Evolutionary conservation across 2,888 invertebrate species (phyloP).

Genomic region (Dryobota labecula): DNA sequence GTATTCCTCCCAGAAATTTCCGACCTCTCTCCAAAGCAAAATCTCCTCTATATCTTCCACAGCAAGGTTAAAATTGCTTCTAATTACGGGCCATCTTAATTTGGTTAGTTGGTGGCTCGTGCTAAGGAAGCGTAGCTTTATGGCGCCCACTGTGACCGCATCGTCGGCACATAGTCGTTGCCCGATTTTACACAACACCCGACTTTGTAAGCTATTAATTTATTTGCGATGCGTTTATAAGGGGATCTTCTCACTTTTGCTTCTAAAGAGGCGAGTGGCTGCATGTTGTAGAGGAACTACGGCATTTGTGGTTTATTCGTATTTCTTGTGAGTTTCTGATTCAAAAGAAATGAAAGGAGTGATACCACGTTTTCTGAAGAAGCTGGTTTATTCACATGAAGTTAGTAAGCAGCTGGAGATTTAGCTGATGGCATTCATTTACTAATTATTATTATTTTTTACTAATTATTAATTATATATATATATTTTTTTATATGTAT

Average conservation of each 20-base stretch:
- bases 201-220: constrained; percentile 64
- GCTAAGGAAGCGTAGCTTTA: constrained; percentile 86
- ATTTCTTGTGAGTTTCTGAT: neutral
- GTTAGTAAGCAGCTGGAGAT: neutral
- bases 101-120: constrained; percentile 75
- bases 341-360: neutral
- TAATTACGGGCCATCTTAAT: constrained; percentile 69
- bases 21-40: constrained; percentile 65
- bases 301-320: neutral
- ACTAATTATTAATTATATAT: too few species aligned
- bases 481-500: too few species aligned
- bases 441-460: too few species aligned
- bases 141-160: constrained; percentile 81
- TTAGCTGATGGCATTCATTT: too few species aligned
- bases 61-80: constrained; percentile 48
- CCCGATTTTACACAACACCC: constrained; percentile 76
- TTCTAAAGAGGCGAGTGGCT: neutral
- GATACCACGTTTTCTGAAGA: neutral
- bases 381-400: neutral
- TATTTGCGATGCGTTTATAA: constrained; percentile 56
- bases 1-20: constrained; percentile 64
- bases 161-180: constrained; percentile 75
- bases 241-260: constrained; percentile 19
- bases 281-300: neutral
- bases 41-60: constrained; percentile 12